Evolutionary conservation across 2,888 invertebrate species (phyloP).

Genomic region (Ennomos quercinarius): DNA sequence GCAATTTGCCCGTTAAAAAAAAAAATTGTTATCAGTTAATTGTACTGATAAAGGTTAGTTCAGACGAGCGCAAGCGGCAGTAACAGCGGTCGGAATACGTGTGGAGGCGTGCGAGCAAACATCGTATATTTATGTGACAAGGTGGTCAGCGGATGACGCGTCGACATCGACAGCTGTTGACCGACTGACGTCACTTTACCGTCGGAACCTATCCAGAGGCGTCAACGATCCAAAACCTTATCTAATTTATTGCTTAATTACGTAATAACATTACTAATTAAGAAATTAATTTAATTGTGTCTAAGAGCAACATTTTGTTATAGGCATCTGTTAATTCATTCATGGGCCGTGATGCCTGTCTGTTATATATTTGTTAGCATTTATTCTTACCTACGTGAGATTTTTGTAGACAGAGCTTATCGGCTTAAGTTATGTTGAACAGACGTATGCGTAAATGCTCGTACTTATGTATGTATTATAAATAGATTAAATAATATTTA

Average conservation of each 20-base stretch:
- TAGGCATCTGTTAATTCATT: too few species aligned
- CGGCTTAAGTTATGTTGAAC: slow-evolving; percentile 16
- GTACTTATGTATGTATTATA: slow-evolving; percentile 17
- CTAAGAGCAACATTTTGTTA: too few species aligned
- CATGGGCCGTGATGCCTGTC: too few species aligned
- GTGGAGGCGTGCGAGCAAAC: slow-evolving; percentile 57
- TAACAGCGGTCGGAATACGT: slow-evolving; percentile 61
- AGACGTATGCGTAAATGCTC: slow-evolving; percentile 24
- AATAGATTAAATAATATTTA: slow-evolving; percentile 25
- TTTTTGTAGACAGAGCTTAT: slow-evolving; percentile 30
- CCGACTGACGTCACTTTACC: slow-evolving; percentile 28
- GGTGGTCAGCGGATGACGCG: slow-evolving; percentile 46
- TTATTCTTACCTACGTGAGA: not conserved
- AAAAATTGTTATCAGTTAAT: slow-evolving; percentile 71
- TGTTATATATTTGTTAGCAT: slow-evolving; percentile 4
- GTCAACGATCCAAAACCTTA: slow-evolving; percentile 31
- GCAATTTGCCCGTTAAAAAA: too few species aligned
- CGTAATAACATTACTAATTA: slow-evolving; percentile 7
- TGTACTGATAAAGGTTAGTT: slow-evolving; percentile 53
- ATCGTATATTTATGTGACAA: slow-evolving; percentile 54
- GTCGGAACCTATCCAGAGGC: slow-evolving; percentile 23
- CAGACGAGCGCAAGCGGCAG: slow-evolving; percentile 40
- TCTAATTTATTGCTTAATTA: slow-evolving; percentile 15
- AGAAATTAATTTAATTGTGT: not conserved
- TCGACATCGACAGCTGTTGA: slow-evolving; percentile 22